These are phyloP conservation scores for Rhabdomys pumilio DNA, from an alignment of 2,797 vertebrate species.

Conservation along the genomic window DNA sequence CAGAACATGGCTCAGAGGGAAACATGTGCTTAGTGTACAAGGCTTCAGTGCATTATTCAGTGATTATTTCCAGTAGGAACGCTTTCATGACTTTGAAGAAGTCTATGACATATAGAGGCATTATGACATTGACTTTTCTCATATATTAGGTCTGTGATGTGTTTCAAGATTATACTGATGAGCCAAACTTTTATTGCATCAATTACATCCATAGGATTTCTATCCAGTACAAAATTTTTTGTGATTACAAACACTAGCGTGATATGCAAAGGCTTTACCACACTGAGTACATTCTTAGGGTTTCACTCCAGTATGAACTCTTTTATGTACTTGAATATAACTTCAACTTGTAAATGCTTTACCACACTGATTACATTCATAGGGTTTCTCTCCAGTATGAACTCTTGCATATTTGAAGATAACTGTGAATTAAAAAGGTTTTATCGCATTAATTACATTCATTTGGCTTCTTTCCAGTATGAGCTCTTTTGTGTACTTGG, in stretches of 20 bases:
- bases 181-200: not conserved
- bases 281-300: not conserved
- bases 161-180: not conserved
- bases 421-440: not conserved
- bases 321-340: not conserved
- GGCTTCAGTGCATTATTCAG: not conserved
- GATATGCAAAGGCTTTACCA: not conserved
- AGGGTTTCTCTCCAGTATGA: not conserved
- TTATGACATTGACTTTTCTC: not conserved
- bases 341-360: not conserved
- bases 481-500: not conserved
- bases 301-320: not conserved
- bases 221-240: not conserved
- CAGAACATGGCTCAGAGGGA: not conserved
- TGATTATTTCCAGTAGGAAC: not conserved
- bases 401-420: not conserved
- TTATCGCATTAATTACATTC: not conserved
- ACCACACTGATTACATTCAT: not conserved
- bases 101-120: not conserved
- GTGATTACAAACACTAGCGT: not conserved
- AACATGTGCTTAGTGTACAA: not conserved
- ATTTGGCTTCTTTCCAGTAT: not conserved
- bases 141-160: not conserved
- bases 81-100: not conserved
- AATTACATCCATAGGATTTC: not conserved